Conservation (phyloP, 1,140 invertebrate species). For the Achroia grisella region DNA sequence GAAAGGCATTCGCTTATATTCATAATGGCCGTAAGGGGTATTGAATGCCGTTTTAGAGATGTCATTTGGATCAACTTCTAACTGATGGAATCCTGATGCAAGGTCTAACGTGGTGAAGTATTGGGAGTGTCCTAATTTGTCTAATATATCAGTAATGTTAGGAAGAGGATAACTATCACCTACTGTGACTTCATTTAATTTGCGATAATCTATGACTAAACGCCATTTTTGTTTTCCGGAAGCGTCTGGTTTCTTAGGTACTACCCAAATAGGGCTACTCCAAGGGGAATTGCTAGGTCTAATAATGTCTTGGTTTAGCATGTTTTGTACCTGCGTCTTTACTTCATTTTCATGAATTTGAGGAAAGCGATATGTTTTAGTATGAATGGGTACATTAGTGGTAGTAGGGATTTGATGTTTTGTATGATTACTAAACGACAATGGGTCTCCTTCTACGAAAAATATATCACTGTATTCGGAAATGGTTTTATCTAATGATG, state of each 20-base stretch:
- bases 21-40: background rate
- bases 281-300: constrained; percentile 33
- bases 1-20: constrained; percentile 7
- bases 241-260: constrained; percentile 8
- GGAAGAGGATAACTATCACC: constrained; percentile 29
- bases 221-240: constrained; percentile 17
- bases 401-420: constrained; percentile 7
- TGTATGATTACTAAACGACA: constrained; percentile 18
- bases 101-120: constrained; percentile 9
- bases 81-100: constrained; percentile 1
- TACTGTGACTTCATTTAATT: constrained; percentile 28
- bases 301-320: constrained; percentile 36
- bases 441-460: constrained; percentile 14
- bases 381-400: constrained; percentile 7
- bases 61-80: background rate
- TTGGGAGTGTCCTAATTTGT: constrained; percentile 12
- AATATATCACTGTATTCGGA: too few species aligned
- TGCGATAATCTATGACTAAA: too few species aligned
- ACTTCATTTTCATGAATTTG: constrained; percentile 40
- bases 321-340: constrained; percentile 32
- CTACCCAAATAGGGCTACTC: constrained; percentile 25
- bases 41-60: constrained; percentile 1
- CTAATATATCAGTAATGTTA: constrained; percentile 11
- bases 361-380: constrained; percentile 45
- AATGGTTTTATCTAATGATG: constrained; percentile 17